Base-by-base conservation (phyloP, 1,140 invertebrate genomes). In the Cyclargus thomasi region DNA sequence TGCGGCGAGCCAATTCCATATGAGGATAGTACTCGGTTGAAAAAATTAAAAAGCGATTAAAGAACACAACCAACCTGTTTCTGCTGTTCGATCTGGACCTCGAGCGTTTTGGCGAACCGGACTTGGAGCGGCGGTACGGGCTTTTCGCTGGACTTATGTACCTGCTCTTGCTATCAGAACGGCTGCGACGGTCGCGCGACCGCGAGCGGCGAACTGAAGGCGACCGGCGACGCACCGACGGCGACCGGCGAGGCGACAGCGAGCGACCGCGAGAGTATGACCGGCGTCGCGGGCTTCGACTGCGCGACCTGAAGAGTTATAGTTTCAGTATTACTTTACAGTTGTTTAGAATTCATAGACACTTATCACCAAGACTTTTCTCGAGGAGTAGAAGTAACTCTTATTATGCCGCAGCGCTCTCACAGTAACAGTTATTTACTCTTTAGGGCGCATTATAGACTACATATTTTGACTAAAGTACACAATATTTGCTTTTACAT, bases 141-240 rank as follows among this genome's bases (percentile, higher is more conserved):
- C 74, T 71, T 72, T 70, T 74, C 69, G 66, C 74, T 65, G 73
- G 70, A 71, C 73, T 75, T 71, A 73, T 77, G 57, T 77, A 87
- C 83, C 83, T 83, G 82, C 68, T 82, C 76, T 88, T 86, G 86
- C 87, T 90, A 71, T 88, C 87, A 35, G 87, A 90, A 21, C 86
- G 83, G 77, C 83, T 86, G 68, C 87, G 82, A 55, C 87, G 74
- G 70, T 88, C 86, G 39, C 86, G 83, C 0, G 87, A 88, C 0
- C 85, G 74, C 0, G 86, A 87, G 10, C 87, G 83, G 0, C 87
- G 79, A 1, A 85, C 77, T 0, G 86, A 86, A 0, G 87, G 87
- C n/a, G 86, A 88, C 10, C 87, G 86, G 18, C 87, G 80, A 6
- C 87, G 80, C 0, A 87, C 78, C 0, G 86, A 88, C 0, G 87